Percentiles rank a stretch among this genome's conserved stretches.
Conservation (phyloP, 1,140 invertebrate genomes). For the Papilio machaon region DNA sequence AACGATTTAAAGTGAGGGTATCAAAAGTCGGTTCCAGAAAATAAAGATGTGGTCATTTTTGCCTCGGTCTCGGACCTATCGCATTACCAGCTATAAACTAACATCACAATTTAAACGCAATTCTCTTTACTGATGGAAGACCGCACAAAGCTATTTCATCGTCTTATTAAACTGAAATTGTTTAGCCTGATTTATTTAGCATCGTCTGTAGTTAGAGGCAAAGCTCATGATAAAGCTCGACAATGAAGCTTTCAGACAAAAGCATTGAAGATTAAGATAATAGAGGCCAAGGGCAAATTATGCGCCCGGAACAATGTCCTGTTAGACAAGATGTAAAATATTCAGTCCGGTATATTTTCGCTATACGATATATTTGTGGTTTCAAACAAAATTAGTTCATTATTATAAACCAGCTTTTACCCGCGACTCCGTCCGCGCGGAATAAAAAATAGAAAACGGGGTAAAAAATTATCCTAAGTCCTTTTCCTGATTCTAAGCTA, state of each 20-base stretch:
- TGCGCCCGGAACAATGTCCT: slow-evolving; percentile 18
- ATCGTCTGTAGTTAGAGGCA: slow-evolving; percentile 14
- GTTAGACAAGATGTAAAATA: background rate
- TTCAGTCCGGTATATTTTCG: background rate
- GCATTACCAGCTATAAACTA: no score
- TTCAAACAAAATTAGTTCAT: background rate
- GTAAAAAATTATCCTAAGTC: no score
- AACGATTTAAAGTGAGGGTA: no score
- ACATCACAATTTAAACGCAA: background rate
- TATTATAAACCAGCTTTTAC: no score
- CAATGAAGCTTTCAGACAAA: slow-evolving; percentile 28
- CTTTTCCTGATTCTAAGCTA: no score
- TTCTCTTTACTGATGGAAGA: slow-evolving; percentile 8
- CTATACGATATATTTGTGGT: background rate
- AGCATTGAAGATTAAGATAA: slow-evolving; percentile 23
- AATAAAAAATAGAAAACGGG: no score
- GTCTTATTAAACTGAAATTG: slow-evolving; percentile 19
- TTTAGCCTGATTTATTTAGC: slow-evolving; percentile 21
- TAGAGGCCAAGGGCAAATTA: slow-evolving; percentile 22
- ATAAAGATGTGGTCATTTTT: background rate
- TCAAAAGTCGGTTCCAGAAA: no score
- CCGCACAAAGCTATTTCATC: slow-evolving; percentile 6
- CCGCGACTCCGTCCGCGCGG: no score
- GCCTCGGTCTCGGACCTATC: background rate
- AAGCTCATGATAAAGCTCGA: slow-evolving; percentile 19